These are phyloP conservation scores for Lepidostoma basale DNA, from an alignment of 1,140 invertebrate genomes.

Conservation along the genomic window DNA sequence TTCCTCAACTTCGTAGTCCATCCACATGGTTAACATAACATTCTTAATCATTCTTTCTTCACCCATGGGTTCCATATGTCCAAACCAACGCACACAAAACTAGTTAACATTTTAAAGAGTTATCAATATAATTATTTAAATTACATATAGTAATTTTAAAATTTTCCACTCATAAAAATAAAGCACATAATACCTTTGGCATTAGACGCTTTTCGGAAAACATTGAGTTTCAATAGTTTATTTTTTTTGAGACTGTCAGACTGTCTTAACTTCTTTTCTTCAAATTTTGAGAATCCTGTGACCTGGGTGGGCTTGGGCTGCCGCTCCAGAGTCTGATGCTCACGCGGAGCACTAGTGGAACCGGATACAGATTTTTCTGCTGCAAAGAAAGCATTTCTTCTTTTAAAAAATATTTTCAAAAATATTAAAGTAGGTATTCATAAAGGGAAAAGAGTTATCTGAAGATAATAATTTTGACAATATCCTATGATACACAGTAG, in stretches of 20 bases:
- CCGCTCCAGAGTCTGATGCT: constrained; percentile 40
- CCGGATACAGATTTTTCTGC: constrained; percentile 34
- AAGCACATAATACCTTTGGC: constrained; percentile 60
- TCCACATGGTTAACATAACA: too few species aligned
- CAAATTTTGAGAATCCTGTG: constrained; percentile 77
- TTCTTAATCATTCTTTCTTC: too few species aligned
- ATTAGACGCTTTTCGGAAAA: constrained; percentile 75
- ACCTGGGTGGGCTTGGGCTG: constrained; percentile 35
- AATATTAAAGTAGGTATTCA: neutral
- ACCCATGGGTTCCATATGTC: too few species aligned
- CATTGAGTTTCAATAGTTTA: constrained; percentile 77
- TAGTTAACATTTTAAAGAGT: too few species aligned
- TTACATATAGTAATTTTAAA: too few species aligned
- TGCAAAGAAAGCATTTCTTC: neutral
- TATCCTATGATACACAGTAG: too few species aligned
- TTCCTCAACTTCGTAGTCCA: too few species aligned
- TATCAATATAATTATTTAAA: too few species aligned
- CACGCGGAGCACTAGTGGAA: constrained; percentile 20
- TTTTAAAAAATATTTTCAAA: neutral
- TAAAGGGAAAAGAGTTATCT: neutral
- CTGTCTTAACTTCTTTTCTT: constrained; percentile 85
- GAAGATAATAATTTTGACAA: too few species aligned
- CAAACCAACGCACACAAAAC: too few species aligned
- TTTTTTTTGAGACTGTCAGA: constrained; percentile 75
- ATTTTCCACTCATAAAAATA: constrained; percentile 37